Base-by-base conservation (phyloP, 2,888 invertebrate species). In the Phytoseiulus persimilis region DNA sequence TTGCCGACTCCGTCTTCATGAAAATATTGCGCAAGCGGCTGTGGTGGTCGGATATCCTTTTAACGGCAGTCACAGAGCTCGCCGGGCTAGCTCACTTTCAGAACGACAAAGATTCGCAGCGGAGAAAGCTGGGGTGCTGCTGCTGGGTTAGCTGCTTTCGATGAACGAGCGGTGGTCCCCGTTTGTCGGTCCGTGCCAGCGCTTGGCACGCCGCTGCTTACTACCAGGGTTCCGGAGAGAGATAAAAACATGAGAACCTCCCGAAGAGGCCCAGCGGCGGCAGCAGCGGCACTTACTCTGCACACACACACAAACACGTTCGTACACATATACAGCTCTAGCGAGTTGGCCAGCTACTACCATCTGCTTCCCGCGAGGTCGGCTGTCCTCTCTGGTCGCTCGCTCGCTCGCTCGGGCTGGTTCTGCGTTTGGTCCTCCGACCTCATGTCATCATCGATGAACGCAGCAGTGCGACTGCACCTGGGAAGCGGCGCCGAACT, bases 31-130 rank as follows among this genome's bases (percentile, higher is more conserved):
- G 65, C 65, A 65, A 65, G 65, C 5, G 14, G 18, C 65, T 28
- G 65, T 18, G 65, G 65, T 65, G 65, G 65, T 65, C 65, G 65
- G 65, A 65, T 65, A 65, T 65, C 65, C 65, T 65, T 65, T 65
- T 65, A 65, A 65, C 65, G 65, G 65, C 28, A 28, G 65, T 14
- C 65, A 65, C 11, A 65, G 65, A 65, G 65, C 18, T 65, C 18
- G 65, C 28, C 65, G 65, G 65, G 28, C 65, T 65, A 65, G 65
- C 65, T 65, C 28, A 65, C 65, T 65, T 65, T 65, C 65, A 65
- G 65, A 65, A 65, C 65, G 65, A 65, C 65, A 65, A 65, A 65
- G 65, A 65, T 65, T 65, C 65, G 65, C 65, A 65, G 65, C 65
- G 28, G 65, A 65, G 65, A 65, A 65, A 65, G 65, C 65, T 23